These are phyloP conservation scores for Catharus fuscescens DNA, from an alignment of 2,113 vertebrate genomes.

Conservation along the genomic window DNA sequence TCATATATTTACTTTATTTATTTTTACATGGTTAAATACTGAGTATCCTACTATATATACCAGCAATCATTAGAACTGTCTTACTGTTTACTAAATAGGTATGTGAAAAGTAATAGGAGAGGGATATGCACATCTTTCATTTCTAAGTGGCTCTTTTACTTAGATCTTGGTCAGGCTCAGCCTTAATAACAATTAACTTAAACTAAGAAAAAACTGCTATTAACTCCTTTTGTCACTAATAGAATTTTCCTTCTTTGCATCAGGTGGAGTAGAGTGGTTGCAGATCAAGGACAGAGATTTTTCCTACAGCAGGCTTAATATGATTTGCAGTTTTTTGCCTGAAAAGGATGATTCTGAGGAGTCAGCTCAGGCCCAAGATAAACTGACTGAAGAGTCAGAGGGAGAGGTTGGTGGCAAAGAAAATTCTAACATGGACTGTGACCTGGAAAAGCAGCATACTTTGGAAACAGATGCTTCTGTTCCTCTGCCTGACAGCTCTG, in stretches of 20 bases:
- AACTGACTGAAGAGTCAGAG: constrained; percentile 67
- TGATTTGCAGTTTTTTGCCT: constrained; percentile 76
- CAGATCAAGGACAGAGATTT: constrained; percentile 81
- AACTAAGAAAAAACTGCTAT: neutral
- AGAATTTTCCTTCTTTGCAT: neutral
- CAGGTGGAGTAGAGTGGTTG: constrained; percentile 80
- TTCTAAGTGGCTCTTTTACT: neutral
- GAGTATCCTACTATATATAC: neutral
- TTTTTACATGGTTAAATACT: neutral
- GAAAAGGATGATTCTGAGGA: constrained; percentile 76
- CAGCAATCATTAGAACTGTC: neutral
- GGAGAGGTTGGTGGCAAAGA: constrained; percentile 58
- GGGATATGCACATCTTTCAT: neutral
- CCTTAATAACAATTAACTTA: neutral
- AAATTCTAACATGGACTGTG: constrained; percentile 22
- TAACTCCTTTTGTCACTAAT: neutral
- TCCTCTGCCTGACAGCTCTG: constrained; percentile 18
- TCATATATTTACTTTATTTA: neutral
- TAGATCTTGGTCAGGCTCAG: neutral
- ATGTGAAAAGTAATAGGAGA: neutral
- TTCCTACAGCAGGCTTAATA: constrained; percentile 73
- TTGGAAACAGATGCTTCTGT: constrained; percentile 36
- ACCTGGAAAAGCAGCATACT: constrained; percentile 32
- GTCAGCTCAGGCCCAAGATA: constrained; percentile 58
- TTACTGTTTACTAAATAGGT: neutral